These are phyloP conservation scores for Acronicta psi DNA, from an alignment of 2,888 invertebrate genomes.

Conservation along the genomic window DNA sequence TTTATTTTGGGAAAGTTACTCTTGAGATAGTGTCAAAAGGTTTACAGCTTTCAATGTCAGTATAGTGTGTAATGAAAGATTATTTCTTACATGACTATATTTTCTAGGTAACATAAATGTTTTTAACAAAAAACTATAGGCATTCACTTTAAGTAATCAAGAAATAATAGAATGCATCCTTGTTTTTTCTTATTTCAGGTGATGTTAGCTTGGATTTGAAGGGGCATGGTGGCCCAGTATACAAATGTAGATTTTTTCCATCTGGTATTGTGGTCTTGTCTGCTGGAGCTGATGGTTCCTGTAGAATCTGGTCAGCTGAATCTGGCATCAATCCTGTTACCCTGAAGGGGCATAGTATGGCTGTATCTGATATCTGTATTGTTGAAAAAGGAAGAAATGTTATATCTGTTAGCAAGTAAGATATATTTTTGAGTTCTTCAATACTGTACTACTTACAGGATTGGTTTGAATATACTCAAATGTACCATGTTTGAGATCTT, in stretches of 20 bases:
- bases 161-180: not conserved
- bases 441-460: too few relatives aligned
- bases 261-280: conserved; percentile 91
- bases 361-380: conserved; percentile 90
- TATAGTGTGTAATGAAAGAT: too few relatives aligned
- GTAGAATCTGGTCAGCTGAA: conserved; percentile 92
- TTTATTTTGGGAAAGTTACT: too few relatives aligned
- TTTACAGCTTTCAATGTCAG: too few relatives aligned
- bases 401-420: conserved; percentile 91
- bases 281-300: conserved; percentile 91
- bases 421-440: not conserved
- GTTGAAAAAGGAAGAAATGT: conserved; percentile 92
- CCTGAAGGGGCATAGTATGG: conserved; percentile 91
- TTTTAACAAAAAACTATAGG: too few relatives aligned
- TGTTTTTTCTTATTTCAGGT: conserved; percentile 62
- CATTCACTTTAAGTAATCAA: too few relatives aligned
- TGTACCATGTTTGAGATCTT: too few relatives aligned
- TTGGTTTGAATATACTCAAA: too few relatives aligned
- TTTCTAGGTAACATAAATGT: too few relatives aligned
- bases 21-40: too few relatives aligned
- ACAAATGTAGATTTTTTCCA: conserved; percentile 91
- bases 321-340: conserved; percentile 91
- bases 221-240: conserved; percentile 92
- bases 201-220: conserved; percentile 83
- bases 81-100: too few relatives aligned